Evolutionary conservation across 2,797 vertebrate species (phyloP).

Genomic region (Eutrigla gurnardus): DNA sequence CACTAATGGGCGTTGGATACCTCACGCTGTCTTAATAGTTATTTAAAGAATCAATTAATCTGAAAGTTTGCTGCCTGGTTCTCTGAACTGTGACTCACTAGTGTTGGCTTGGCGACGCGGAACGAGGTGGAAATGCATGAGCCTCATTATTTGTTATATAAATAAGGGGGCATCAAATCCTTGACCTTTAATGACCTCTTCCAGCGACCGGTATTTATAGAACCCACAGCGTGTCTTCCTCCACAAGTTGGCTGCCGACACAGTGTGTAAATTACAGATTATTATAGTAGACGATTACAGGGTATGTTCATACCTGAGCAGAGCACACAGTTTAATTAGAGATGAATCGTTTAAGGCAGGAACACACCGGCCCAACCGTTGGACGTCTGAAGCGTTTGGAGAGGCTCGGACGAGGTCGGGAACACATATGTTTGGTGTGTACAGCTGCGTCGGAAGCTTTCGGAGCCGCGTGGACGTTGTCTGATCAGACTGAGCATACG

Average conservation of each 20-base stretch:
- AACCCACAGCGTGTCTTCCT: neutral
- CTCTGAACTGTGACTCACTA: slow-evolving; percentile 11
- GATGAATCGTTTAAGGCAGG: slow-evolving; percentile 26
- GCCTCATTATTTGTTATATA: slow-evolving; percentile 5
- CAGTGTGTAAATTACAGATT: slow-evolving; percentile 1
- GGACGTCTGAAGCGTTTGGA: no score
- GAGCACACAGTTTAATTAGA: neutral
- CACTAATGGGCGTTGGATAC: slow-evolving; percentile 5
- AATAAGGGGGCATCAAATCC: neutral
- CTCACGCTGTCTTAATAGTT: slow-evolving; percentile 16
- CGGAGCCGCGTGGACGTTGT: no score
- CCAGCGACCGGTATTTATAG: neutral
- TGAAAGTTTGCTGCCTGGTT: neutral
- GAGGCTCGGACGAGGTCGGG: no score
- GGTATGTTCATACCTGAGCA: neutral
- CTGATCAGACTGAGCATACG: no score
- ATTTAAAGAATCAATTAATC: slow-evolving; percentile 13
- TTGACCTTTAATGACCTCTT: slow-evolving; percentile 22
- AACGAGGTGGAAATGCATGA: neutral
- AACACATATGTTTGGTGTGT: no score
- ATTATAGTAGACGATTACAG: neutral
- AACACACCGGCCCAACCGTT: no score
- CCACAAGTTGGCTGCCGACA: neutral
- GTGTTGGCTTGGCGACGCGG: neutral
- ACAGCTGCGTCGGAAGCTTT: no score